Base-by-base conservation (phyloP, 2,888 invertebrate genomes). In the Chloromyia formosa region DNA sequence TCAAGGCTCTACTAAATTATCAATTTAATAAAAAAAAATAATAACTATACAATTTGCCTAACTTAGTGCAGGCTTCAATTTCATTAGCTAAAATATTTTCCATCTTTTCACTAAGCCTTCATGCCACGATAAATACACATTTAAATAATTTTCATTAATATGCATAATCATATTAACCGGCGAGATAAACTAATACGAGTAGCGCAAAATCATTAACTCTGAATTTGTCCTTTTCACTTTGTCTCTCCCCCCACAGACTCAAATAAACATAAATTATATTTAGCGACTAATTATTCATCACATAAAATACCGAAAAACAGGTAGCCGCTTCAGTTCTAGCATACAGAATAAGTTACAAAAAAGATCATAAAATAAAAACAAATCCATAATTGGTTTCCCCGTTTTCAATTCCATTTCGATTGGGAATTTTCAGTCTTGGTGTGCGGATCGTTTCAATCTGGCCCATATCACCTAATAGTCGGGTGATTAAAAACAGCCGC, bases 121-220 rank as follows among this genome's bases (percentile, higher is more conserved):
- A 35, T 35, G 7, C 27, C 27, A 7, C 27, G 3, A 35, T 35
- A 35, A 35, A 35, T 35, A 35, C 27, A 35, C 27, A 62, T 62
- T 62, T 23, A 62, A 62, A 62, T 62, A 16, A 22, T 23, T 7
- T 12, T 9, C 4, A 42, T 66, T 35, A 49, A 66, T 35, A 49
- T 66, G 49, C 49, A 66, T 42, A 66, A 49, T 35, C 9, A 27
- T 1, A 45, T 22, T 22, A 12, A 14, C 12, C 12, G 35, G 16
- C 20, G 45, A 49, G 22, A 22, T 45, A 66, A 66, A 35, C 66
- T 49, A 66, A 66, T 66, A 20, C 66, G 66, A 66, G 66, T 66
- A 66, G 66, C 66, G 45, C 49, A 12, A 66, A 66, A 66, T 66
- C 45, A 66, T 66, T 66, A 66, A 66, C 66, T 45, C 22, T 45